phyloP scores from a whole-genome alignment of 1,140 invertebrate species.

The Ceratosolen solmsi region DNA sequence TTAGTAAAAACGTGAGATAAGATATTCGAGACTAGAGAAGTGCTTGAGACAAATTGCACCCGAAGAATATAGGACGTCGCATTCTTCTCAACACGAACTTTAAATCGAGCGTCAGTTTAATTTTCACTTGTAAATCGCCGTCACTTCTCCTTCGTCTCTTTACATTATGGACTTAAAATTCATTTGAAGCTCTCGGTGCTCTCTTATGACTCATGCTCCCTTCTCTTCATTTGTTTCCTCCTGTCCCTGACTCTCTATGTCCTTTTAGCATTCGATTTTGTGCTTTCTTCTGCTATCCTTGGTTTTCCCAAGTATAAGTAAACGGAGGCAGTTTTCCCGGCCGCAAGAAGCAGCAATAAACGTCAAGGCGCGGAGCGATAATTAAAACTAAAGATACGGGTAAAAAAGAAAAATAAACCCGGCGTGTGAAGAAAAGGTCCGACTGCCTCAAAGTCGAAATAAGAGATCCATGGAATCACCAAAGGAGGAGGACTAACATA shows the following conservation, averaged over 20 bases:
- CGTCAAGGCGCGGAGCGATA: slow-evolving; percentile 67
- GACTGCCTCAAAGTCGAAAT: neutral
- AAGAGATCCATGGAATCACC: neutral
- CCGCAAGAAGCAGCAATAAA: slow-evolving; percentile 71
- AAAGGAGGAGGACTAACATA: no score
- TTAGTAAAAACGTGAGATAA: no score
- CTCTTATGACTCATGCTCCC: neutral
- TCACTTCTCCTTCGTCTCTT: neutral
- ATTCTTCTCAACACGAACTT: neutral
- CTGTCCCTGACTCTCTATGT: neutral
- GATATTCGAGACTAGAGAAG: neutral
- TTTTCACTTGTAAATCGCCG: slow-evolving; percentile 32
- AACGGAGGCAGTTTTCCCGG: slow-evolving; percentile 45
- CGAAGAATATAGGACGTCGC: neutral
- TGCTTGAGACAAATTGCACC: slow-evolving; percentile 3
- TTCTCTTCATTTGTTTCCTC: neutral
- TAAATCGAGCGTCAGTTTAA: slow-evolving; percentile 42
- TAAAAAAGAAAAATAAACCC: slow-evolving; percentile 63
- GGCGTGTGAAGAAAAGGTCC: slow-evolving; percentile 48
- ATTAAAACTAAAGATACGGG: slow-evolving; percentile 72
- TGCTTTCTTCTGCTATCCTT: neutral
- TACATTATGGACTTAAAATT: neutral
- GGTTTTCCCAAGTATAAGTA: neutral
- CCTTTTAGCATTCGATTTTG: neutral
- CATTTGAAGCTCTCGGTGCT: neutral